Conservation (phyloP, 2,797 vertebrate genomes). For the Poliocrania exsul region DNA sequence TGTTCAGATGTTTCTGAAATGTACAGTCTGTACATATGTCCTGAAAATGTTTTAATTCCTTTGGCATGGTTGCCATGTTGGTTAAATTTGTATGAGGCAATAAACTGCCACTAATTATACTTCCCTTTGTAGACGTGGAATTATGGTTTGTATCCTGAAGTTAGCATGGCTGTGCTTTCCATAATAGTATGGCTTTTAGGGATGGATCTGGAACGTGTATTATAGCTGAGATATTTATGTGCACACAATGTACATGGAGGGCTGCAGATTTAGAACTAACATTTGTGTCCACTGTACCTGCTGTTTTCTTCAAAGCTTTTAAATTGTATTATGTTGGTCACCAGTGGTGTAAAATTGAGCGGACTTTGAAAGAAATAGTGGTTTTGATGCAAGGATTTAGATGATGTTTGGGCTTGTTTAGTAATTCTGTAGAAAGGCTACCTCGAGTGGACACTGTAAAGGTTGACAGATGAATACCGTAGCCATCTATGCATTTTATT, state of each 20-base stretch:
- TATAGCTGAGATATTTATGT: conserved; percentile 75
- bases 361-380: conserved; percentile 50
- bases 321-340: conserved; percentile 68
- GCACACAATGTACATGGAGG: conserved; percentile 68
- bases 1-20: conserved; percentile 83
- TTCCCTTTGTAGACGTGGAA: conserved; percentile 78
- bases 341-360: conserved; percentile 68
- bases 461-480: conserved; percentile 60
- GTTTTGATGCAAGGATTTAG: conserved; percentile 63
- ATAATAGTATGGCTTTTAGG: conserved; percentile 73
- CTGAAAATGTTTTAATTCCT: conserved; percentile 92
- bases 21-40: conserved; percentile 92
- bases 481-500: conserved; percentile 68
- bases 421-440: conserved; percentile 76
- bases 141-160: conserved; percentile 79
- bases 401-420: conserved; percentile 65
- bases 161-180: conserved; percentile 80
- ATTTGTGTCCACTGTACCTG: conserved; percentile 72
- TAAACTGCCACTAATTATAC: conserved; percentile 87
- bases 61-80: conserved; percentile 85
- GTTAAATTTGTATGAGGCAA: conserved; percentile 88
- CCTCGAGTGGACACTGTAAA: conserved; percentile 76
- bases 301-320: conserved; percentile 70
- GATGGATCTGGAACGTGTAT: conserved; percentile 72
- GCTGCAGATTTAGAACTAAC: conserved; percentile 70